phyloP scores from a whole-genome alignment of 2,888 invertebrate species.

The Clunio marinus region DNA sequence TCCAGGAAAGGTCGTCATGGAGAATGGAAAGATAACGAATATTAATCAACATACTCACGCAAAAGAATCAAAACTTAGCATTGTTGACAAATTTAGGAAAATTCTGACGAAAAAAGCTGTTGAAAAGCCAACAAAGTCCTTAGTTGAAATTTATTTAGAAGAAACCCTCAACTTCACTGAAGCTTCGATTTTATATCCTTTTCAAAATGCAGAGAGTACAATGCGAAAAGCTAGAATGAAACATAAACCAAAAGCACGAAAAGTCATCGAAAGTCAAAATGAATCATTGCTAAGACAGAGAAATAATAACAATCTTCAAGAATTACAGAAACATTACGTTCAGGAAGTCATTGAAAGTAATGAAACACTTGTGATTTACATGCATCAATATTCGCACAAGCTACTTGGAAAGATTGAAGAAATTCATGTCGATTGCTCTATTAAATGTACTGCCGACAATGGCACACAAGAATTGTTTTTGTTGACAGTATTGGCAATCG shows the following conservation, averaged over 20 bases:
- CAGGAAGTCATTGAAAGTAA: constrained; percentile 40
- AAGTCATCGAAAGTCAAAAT: neutral
- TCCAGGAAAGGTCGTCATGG: constrained; percentile 42
- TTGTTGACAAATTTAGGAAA: constrained; percentile 44
- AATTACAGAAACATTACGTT: constrained; percentile 12
- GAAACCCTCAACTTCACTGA: constrained; percentile 40
- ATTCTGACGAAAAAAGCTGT: constrained; percentile 41
- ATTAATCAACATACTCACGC: constrained; percentile 43
- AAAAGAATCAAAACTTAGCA: constrained; percentile 42
- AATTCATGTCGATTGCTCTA: constrained; percentile 42
- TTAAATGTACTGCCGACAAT: neutral
- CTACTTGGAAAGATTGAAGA: constrained; percentile 43
- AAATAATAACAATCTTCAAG: neutral
- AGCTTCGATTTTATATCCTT: constrained; percentile 44
- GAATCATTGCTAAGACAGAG: neutral
- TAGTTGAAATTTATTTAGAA: constrained; percentile 24
- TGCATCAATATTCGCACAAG: constrained; percentile 43
- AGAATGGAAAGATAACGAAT: constrained; percentile 42
- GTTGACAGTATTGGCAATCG: neutral
- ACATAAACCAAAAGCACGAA: constrained; percentile 32
- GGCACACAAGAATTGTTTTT: neutral
- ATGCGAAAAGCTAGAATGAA: constrained; percentile 45
- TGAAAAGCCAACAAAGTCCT: constrained; percentile 21
- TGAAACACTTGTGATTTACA: constrained; percentile 43
- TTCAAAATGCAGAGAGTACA: constrained; percentile 43